Conservation (phyloP, 2,113 vertebrate genomes). For the Mus spicilegus region DNA sequence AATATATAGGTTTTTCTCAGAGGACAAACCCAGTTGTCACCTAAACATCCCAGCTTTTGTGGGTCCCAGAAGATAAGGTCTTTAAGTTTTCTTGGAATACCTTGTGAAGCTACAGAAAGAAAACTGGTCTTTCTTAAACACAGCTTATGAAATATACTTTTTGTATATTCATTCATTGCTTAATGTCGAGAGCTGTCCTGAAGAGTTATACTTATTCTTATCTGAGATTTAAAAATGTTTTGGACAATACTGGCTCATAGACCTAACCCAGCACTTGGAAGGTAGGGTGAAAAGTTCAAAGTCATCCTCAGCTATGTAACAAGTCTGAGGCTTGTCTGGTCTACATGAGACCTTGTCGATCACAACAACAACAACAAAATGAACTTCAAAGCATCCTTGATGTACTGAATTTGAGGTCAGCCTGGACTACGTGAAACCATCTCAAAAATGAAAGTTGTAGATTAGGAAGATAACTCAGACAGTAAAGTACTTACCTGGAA, state of each 20-base stretch:
- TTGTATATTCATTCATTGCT: slow-evolving; percentile 3
- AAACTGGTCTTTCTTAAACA: not conserved
- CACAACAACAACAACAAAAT: not conserved
- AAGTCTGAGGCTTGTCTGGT: not conserved
- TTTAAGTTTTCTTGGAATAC: not conserved
- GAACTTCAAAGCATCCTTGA: not conserved
- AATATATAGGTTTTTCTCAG: not conserved
- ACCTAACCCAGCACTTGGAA: not conserved
- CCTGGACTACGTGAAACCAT: not conserved
- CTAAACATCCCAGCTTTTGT: not conserved
- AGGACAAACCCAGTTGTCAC: slow-evolving; percentile 6
- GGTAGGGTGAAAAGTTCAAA: not conserved
- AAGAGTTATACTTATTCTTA: slow-evolving; percentile 2
- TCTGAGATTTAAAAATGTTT: slow-evolving; percentile 1
- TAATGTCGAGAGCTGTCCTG: not conserved
- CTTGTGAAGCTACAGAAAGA: not conserved
- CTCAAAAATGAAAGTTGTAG: not conserved
- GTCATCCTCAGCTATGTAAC: not conserved
- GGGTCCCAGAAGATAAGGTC: not conserved
- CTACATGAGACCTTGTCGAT: not conserved
- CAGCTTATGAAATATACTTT: not conserved
- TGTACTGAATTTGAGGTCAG: not conserved
- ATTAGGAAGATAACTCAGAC: not conserved
- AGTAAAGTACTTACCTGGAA: not conserved
- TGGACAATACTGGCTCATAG: not conserved